phyloP scores from a whole-genome alignment of 30 jellyfish, hydroid and myxozoan genomes.

The Aurelia aurita complex sp. Pacific region DNA sequence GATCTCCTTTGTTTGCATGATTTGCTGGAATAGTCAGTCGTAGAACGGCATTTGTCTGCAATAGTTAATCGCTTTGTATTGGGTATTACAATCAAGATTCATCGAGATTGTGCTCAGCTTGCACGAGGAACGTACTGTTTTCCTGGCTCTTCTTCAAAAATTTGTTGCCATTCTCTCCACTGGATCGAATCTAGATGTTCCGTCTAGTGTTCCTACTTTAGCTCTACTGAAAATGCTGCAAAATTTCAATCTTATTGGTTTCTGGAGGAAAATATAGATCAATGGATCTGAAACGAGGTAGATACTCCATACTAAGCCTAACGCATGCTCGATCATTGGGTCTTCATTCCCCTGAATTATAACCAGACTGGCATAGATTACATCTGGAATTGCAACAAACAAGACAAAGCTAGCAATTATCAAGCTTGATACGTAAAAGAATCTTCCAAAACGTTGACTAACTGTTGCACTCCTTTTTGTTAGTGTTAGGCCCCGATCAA shows the following conservation, averaged over 20 bases:
- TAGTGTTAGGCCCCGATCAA: background rate
- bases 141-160: too few relatives aligned
- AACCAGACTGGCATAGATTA: conserved; percentile 32
- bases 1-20: too few relatives aligned
- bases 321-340: conserved; percentile 20
- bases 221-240: too few relatives aligned
- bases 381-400: conserved; percentile 58
- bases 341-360: conserved; percentile 28
- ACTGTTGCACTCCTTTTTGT: background rate
- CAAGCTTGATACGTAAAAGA: background rate
- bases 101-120: too few relatives aligned
- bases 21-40: too few relatives aligned
- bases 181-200: too few relatives aligned
- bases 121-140: too few relatives aligned
- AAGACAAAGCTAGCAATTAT: conserved; percentile 41
- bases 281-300: conserved; percentile 23
- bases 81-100: too few relatives aligned
- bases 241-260: conserved; percentile 9
- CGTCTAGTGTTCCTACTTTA: too few relatives aligned
- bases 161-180: too few relatives aligned
- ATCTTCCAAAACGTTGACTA: background rate
- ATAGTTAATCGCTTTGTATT: too few relatives aligned
- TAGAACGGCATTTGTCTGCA: too few relatives aligned
- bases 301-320: conserved; percentile 45
- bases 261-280: conserved; percentile 10